Evolutionary conservation across 2,888 invertebrate species (phyloP), one percentile per base, ranked within the genome.

Genomic region (Heliconius ismenius): DNA sequence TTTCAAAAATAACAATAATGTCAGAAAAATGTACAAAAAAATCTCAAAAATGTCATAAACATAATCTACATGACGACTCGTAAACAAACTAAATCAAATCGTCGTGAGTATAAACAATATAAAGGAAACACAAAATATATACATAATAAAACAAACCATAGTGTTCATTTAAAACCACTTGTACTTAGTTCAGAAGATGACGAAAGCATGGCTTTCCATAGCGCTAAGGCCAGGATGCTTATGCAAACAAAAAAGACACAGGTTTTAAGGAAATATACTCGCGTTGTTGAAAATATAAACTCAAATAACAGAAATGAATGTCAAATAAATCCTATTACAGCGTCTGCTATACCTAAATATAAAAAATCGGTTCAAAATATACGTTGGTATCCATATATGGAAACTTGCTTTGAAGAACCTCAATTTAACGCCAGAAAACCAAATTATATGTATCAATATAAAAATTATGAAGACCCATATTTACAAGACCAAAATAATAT

Each of bases 311-410:
- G 76, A 74, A 76, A 79, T 70, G 79, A 82, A 39, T 64, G 11
- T 15, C 58, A 75, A 9, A 32, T n/a, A 4, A 72, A 73, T 21
- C 75, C 80, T 9, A 77, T 76, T 65, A 76, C 74, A 65, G 76
- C 76, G 43, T 74, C 68, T 49, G 79, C 81, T 11, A 74, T 85
- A 3, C 80, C 85, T 1, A 80, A 86, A 1, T 88, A 84, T 73
- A 88, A 86, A 0, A 78, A 83, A 3, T 54, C 85, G 15, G 76
- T 83, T 6, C 84, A 84, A 65, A 80, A 81, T 67, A 60, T 88
- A 4, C 84, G 83, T 21, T 88, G 88, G 87, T 85, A 83, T 49
- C 85, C 87, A 3, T 81, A 82, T 36, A 74, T 82, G 2, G 83
- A 84, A 75, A 79, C 83, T 3, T 81, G 79, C 13, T 81, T 83